Conservation (phyloP, 92 coral and sea anemone genomes). For the Umimayanthus kanabou region DNA sequence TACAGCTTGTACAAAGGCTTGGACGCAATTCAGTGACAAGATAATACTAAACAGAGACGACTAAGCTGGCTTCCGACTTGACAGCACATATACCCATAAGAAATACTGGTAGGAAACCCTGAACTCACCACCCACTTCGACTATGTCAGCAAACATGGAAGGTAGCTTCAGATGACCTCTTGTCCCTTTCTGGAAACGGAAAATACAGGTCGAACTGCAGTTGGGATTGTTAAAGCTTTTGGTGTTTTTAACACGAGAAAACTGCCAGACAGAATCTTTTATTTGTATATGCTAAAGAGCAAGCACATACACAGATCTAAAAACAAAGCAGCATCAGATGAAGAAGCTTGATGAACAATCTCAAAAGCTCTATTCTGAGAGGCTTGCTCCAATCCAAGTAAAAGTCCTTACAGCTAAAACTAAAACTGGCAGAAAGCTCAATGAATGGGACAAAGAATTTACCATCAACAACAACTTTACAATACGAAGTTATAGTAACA, state of each 20-base stretch:
- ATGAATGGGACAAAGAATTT: too few species aligned
- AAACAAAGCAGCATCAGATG: too few species aligned
- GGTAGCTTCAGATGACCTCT: slow-evolving; percentile 48
- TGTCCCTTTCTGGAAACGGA: slow-evolving; percentile 48
- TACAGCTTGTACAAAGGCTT: slow-evolving; percentile 53
- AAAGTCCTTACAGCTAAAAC: too few species aligned
- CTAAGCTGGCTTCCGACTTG: slow-evolving; percentile 55
- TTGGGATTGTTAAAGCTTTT: slow-evolving; percentile 46
- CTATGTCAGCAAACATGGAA: slow-evolving; percentile 47
- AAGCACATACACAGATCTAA: too few species aligned
- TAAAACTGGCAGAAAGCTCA: too few species aligned
- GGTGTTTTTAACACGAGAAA: slow-evolving; percentile 49
- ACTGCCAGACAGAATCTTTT: slow-evolving; percentile 39
- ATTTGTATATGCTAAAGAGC: slow-evolving; percentile 37
- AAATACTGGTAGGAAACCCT: not conserved
- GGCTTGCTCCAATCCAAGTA: too few species aligned
- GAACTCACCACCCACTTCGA: slow-evolving; percentile 8
- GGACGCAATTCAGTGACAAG: slow-evolving; percentile 35
- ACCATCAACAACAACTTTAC: too few species aligned
- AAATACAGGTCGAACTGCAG: slow-evolving; percentile 48
- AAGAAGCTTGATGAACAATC: too few species aligned
- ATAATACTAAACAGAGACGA: slow-evolving; percentile 36
- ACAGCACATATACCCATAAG: slow-evolving; percentile 47
- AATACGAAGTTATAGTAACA: too few species aligned
- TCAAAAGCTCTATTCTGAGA: too few species aligned